Base-by-base conservation (phyloP, 2,797 vertebrate genomes). In the Leptodactylus fallax region DNA sequence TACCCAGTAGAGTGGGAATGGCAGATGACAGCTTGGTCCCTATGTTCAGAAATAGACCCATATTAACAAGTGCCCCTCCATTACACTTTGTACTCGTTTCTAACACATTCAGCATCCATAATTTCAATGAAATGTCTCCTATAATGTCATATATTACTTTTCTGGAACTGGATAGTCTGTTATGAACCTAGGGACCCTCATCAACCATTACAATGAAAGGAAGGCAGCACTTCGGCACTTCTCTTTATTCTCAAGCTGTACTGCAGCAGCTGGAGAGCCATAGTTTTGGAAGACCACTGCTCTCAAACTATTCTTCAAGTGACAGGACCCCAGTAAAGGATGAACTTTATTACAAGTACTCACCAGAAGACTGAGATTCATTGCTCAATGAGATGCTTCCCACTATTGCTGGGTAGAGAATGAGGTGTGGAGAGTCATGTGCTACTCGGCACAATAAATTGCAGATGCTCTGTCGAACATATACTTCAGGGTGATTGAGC, bases 381-480 rank as follows among this genome's bases (percentile, higher is more conserved):
- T 96, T 97, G 86, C 97, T 98, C 27, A 99, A 94, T 2, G 98
- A 99, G 72, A 99, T 97, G 1, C 97, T 98, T 21, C 98, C 98
- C 88, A 99, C 98, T 21, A 99, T 99, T 74, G 98, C 98, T 11
- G 98, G 98, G 87, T 99, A 99, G 5, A 99, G 92, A 90, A 99
- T 97, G 89, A 99, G 97, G 87, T 99, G 97, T 5, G 98, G 98
- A 0, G 98, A 99, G 93, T 99, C 98, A 81, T 99, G 98, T 69
- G 98, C 98, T 83, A 99, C 98, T 1, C 98, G 96, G 87, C 98
- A 99, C 27, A 99, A 91, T 69, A 99, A 94, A 91, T 97, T 99
- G 93, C 98, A 99, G 87, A 99, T 99, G 89, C 98, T 99, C 90
- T 99, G 98, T 6, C 98, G 95, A 74, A 99, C 98, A 53, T 99